A percentile compares a stretch with the other conserved stretches of the same genome.
Evolutionary conservation across 1,140 invertebrate genomes (phyloP).

Genomic region (Dendroctonus valens): DNA sequence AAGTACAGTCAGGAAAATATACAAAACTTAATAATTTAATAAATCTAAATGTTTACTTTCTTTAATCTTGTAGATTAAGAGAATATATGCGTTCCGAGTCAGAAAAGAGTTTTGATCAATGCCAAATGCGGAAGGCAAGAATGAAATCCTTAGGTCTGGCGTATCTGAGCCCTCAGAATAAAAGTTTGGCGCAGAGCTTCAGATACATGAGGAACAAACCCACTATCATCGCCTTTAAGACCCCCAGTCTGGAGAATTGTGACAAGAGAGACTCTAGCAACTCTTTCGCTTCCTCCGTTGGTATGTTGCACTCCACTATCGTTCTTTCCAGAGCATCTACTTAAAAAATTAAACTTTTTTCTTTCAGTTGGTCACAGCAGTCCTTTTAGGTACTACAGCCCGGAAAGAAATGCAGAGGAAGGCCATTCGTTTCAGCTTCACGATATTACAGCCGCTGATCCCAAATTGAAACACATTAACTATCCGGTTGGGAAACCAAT

Average conservation of each 20-base stretch:
- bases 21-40: too few relatives aligned
- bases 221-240: slow-evolving; percentile 81
- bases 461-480: slow-evolving; percentile 54
- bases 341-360: background rate
- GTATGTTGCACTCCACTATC: slow-evolving; percentile 47
- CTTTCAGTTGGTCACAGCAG: slow-evolving; percentile 6
- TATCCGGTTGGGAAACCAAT: slow-evolving; percentile 77
- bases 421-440: slow-evolving; percentile 46
- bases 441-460: slow-evolving; percentile 44
- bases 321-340: slow-evolving; percentile 17
- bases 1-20: too few relatives aligned
- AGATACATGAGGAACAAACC: slow-evolving; percentile 85
- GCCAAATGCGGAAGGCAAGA: slow-evolving; percentile 61
- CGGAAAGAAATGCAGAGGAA: slow-evolving; percentile 55
- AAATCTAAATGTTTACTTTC: too few relatives aligned
- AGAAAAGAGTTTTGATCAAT: slow-evolving; percentile 71
- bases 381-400: slow-evolving; percentile 25
- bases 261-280: slow-evolving; percentile 58
- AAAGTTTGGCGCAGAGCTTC: slow-evolving; percentile 75
- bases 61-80: slow-evolving; percentile 56
- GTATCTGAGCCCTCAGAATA: slow-evolving; percentile 73
- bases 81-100: slow-evolving; percentile 76
- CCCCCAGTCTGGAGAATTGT: slow-evolving; percentile 69
- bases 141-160: slow-evolving; percentile 65
- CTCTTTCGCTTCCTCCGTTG: slow-evolving; percentile 54